Evolutionary conservation across 2,797 vertebrate species (phyloP).

Genomic region (Sebastes steindachneri): DNA sequence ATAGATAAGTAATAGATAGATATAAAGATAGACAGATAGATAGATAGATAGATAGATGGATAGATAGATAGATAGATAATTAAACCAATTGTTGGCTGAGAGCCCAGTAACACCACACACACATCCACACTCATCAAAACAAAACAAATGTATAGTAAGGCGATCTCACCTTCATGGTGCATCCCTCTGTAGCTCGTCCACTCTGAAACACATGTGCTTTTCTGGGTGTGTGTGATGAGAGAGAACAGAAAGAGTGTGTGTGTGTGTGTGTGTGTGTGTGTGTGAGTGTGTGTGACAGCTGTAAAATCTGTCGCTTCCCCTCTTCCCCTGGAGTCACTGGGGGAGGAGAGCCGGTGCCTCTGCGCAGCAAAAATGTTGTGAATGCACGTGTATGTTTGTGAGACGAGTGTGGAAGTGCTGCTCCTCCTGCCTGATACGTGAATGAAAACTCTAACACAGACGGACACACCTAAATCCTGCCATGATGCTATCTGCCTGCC

Average conservation of each 20-base stretch:
- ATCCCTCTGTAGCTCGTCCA: constrained; percentile 48
- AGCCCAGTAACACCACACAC: neutral
- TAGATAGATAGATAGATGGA: neutral
- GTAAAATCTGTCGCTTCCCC: constrained; percentile 32
- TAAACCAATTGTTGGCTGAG: neutral
- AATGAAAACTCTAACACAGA: constrained; percentile 51
- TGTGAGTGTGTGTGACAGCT: constrained; percentile 6
- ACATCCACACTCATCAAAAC: neutral
- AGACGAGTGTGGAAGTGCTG: constrained; percentile 21
- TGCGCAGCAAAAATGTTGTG: constrained; percentile 44
- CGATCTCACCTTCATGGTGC: constrained; percentile 78
- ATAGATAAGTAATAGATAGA: neutral
- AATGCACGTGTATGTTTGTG: constrained; percentile 39
- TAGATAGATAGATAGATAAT: neutral
- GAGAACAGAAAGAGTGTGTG: constrained; percentile 13
- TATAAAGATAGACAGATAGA: neutral
- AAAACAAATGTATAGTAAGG: neutral
- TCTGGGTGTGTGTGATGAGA: constrained; percentile 31
- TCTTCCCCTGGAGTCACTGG: constrained; percentile 41
- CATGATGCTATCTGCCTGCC: constrained; percentile 8
- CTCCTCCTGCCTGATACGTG: constrained; percentile 38
- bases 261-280: constrained; percentile 17
- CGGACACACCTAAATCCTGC: constrained; percentile 37
- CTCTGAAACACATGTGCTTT: constrained; percentile 52
- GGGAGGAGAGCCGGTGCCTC: constrained; percentile 32